Conservation (phyloP, 2,797 vertebrate genomes). For the Taeniopygia guttata region DNA sequence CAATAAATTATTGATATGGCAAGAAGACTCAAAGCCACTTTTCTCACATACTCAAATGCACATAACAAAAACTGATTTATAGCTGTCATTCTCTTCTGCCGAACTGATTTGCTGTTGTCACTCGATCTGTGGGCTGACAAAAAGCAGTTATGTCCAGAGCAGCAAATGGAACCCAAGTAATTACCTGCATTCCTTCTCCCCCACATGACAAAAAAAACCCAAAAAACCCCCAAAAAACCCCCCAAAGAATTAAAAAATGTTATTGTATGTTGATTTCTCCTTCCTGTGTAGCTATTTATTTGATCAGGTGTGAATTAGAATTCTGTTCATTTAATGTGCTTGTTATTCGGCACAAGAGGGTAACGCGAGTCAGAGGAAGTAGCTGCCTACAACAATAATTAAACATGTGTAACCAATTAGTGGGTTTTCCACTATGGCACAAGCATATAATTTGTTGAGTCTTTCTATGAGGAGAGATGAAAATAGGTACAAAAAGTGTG, state of each 20-base stretch:
- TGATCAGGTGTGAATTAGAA: constrained; percentile 91
- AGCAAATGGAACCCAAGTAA: constrained; percentile 44
- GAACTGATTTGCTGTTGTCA: constrained; percentile 59
- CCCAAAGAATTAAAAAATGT: not conserved
- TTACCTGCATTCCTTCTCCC: constrained; percentile 23
- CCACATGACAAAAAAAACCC: constrained; percentile 9
- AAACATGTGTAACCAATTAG: constrained; percentile 99
- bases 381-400: constrained; percentile 93
- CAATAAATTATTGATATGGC: not conserved
- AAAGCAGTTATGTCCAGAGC: constrained; percentile 66
- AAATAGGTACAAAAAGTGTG: constrained; percentile 79
- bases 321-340: constrained; percentile 79
- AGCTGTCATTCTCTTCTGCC: constrained; percentile 57
- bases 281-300: constrained; percentile 74
- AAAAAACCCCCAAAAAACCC: not conserved
- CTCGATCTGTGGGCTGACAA: constrained; percentile 61
- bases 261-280: constrained; percentile 64
- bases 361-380: constrained; percentile 88
- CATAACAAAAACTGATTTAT: constrained; percentile 53
- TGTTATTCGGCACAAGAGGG: constrained; percentile 85
- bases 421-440: constrained; percentile 85
- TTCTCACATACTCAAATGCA: not conserved
- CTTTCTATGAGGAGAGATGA: constrained; percentile 80
- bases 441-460: constrained; percentile 91
- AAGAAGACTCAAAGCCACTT: not conserved